A percentile compares a stretch with the other conserved stretches of the same genome.
Evolutionary conservation across 2,888 invertebrate species (phyloP).

Genomic region (Megastigmus dorsalis): DNA sequence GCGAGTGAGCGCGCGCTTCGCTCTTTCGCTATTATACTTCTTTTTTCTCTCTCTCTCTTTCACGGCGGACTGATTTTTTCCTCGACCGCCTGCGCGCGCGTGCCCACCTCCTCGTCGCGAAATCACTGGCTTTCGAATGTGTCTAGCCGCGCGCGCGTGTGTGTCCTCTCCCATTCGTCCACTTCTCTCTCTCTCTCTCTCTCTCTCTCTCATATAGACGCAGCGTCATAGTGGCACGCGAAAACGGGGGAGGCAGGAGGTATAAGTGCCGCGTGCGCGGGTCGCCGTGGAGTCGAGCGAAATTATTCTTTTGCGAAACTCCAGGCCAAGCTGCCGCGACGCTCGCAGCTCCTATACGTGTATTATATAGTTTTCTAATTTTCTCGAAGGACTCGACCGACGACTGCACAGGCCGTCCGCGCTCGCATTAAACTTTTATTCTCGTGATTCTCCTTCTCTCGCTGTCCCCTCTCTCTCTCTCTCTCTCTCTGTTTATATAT

Average conservation of each 20-base stretch:
- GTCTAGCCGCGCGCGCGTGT: background rate
- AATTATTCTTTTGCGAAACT: slow-evolving; percentile 40
- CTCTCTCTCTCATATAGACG: too few species aligned
- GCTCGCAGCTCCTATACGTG: background rate
- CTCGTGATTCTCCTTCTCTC: background rate
- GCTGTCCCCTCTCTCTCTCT: background rate
- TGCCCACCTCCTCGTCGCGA: slow-evolving; percentile 6
- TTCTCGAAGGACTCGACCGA: slow-evolving; percentile 11
- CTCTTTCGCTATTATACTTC: too few species aligned
- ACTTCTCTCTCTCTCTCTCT: too few species aligned
- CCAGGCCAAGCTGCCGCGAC: too few species aligned
- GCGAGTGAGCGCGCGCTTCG: slow-evolving; percentile 41
- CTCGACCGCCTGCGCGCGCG: too few species aligned
- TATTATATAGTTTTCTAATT: slow-evolving; percentile 25
- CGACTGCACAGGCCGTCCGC: too few species aligned
- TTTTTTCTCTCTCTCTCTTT: slow-evolving; percentile 40
- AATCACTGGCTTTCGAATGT: slow-evolving; percentile 49
- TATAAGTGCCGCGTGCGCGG: background rate
- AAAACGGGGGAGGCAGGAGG: slow-evolving; percentile 9
- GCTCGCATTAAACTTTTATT: background rate
- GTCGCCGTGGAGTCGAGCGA: background rate
- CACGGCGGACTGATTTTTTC: slow-evolving; percentile 41
- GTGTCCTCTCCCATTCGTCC: background rate
- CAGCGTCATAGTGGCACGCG: slow-evolving; percentile 32
- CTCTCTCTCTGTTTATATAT: background rate